Base-by-base conservation (phyloP, 2,113 vertebrate species). In the Ifrita kowaldi region DNA sequence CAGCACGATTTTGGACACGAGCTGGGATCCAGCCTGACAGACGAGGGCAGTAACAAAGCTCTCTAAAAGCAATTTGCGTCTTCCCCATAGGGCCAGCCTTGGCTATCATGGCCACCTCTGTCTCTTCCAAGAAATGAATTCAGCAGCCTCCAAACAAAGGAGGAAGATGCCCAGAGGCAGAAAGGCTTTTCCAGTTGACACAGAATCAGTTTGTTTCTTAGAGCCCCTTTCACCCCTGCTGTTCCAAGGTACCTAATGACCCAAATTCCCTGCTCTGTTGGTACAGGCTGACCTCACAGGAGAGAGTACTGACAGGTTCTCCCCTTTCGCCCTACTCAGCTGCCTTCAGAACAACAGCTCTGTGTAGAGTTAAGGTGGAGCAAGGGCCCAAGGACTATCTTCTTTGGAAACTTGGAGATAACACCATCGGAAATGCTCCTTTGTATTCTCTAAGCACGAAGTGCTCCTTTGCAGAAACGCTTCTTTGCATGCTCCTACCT, bases 161-260 rank as follows among this genome's bases (percentile, higher is more conserved):
- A 82, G 76, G 65, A 95, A 27, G 69, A 93, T 3, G 28, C 60
- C 83, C 64, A 95, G 74, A 91, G 73, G 93, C 88, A 93, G 59
- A 84, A 93, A 94, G 63, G 53, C 68, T 94, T 91, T 95, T 73
- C 56, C 71, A 95, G 70, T 74, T 89, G 64, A 92, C 75, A 92
- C 44, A 55, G 78, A 84, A 80, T 52, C 71, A 64, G 35, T 9
- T n/a, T 87, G 60, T 80, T 93, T 89, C 83, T 76, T 86, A 77
- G 57, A 92, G 50, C 26, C 71, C 89, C 88, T 84, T 86, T 84
- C 78, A 93, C 78, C 37, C 89, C 78, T 90, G 87, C 82, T 88
- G 65, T 76, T 68, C 75, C 89, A 78, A 10, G 39, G 75, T 33
- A 90, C 69, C 84, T 89, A 96, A 96, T 74, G 70, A 95, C 56